phyloP scores from a whole-genome alignment of 1,140 invertebrate genomes.

The Drosophila subobscura region DNA sequence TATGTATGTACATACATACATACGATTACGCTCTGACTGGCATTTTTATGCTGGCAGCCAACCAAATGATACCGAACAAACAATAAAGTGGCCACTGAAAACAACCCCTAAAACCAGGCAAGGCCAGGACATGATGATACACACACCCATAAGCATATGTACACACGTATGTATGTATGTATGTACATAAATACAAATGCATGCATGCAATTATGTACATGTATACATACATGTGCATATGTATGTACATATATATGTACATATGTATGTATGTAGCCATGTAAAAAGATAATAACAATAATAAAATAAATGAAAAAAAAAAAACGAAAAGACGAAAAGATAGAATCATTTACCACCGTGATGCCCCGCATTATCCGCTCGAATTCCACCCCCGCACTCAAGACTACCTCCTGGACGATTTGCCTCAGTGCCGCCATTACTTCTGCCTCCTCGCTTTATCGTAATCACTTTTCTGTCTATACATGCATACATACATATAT shows the following conservation, averaged over 20 bases:
- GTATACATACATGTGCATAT: constrained; percentile 23
- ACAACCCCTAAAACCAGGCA: constrained; percentile 57
- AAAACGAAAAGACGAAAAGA: constrained; percentile 26
- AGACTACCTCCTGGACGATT: neutral
- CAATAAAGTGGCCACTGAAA: constrained; percentile 73
- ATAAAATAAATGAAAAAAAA: constrained; percentile 80
- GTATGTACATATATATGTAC: constrained; percentile 26
- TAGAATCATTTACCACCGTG: constrained; percentile 28
- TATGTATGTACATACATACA: constrained; percentile 21
- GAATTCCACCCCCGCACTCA: neutral
- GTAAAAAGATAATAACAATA: constrained; percentile 82
- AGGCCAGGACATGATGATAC: constrained; percentile 13
- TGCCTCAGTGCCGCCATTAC: constrained; percentile 31
- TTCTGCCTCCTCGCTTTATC: neutral
- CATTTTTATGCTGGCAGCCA: constrained; percentile 76
- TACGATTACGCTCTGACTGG: constrained; percentile 41
- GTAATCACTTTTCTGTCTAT: constrained; percentile 27
- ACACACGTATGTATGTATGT: constrained; percentile 22
- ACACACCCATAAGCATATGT: constrained; percentile 20
- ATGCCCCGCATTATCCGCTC: constrained; percentile 6
- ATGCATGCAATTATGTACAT: constrained; percentile 36
- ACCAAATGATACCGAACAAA: constrained; percentile 79
- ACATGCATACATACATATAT: no score
- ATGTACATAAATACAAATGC: constrained; percentile 14
- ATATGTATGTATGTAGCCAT: constrained; percentile 48